A percentile compares a stretch with the other conserved stretches of the same genome.
These are phyloP conservation scores for Mormyrus iriodes DNA, from an alignment of 2,113 vertebrate genomes.

Conservation along the genomic window DNA sequence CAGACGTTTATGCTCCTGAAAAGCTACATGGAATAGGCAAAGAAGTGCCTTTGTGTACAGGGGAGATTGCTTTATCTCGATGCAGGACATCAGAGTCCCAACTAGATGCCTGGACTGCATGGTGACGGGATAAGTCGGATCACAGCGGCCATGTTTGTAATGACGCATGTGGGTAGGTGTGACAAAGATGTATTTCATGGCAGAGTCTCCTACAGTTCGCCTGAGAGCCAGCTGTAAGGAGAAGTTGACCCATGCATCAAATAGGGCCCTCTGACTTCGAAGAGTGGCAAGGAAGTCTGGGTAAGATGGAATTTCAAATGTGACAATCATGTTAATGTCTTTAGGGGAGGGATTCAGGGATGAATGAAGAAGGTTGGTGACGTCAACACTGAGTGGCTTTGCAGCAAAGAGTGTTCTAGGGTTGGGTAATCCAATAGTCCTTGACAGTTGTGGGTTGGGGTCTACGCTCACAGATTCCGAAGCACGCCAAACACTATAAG, in stretches of 20 bases:
- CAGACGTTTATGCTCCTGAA: slow-evolving; percentile 59
- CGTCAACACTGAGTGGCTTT: slow-evolving; percentile 33
- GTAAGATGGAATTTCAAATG: slow-evolving; percentile 59
- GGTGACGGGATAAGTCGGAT: slow-evolving; percentile 64
- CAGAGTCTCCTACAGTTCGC: slow-evolving; percentile 57
- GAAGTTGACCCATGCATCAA: slow-evolving; percentile 68
- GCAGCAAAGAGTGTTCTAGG: slow-evolving; percentile 32
- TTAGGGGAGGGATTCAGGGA: slow-evolving; percentile 26
- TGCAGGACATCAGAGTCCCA: slow-evolving; percentile 34
- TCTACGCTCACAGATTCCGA: slow-evolving; percentile 55
- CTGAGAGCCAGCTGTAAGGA: slow-evolving; percentile 64
- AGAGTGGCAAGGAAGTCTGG: slow-evolving; percentile 62
- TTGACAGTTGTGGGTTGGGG: slow-evolving; percentile 15
- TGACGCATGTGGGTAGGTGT: slow-evolving; percentile 71
- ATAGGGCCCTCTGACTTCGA: slow-evolving; percentile 57
- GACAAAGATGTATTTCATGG: slow-evolving; percentile 54
- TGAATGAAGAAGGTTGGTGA: slow-evolving; percentile 22
- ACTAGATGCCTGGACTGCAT: slow-evolving; percentile 50
- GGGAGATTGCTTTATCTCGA: slow-evolving; percentile 43
- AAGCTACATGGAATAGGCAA: slow-evolving; percentile 55
- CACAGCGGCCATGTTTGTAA: slow-evolving; percentile 69
- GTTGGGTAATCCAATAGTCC: slow-evolving; percentile 28
- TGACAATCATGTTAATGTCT: slow-evolving; percentile 47
- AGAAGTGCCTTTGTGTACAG: slow-evolving; percentile 45
- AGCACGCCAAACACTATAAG: slow-evolving; percentile 50